Conservation (phyloP, 1,140 invertebrate genomes). For the Neoseiulus cucumeris region DNA sequence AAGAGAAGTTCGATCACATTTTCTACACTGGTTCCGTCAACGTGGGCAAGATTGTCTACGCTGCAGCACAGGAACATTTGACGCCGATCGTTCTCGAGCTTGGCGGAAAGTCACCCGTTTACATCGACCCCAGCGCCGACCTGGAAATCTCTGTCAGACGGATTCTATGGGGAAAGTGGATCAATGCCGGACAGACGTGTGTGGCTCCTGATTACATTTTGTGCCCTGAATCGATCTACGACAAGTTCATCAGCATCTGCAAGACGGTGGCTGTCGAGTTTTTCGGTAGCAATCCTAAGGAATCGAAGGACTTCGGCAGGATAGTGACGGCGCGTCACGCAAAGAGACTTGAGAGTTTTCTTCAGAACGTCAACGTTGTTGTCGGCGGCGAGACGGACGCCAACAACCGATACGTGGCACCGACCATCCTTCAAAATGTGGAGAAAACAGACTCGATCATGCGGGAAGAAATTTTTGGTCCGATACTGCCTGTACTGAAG, state of each 20-base stretch:
- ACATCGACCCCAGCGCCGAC: constrained; percentile 55
- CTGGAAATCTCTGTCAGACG: constrained; percentile 44
- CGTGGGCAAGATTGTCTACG: constrained; percentile 53
- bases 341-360: constrained; percentile 29
- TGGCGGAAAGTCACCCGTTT: constrained; percentile 74
- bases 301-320: constrained; percentile 57
- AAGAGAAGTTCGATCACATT: constrained; percentile 85
- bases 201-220: constrained; percentile 93
- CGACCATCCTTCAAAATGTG: constrained; percentile 29
- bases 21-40: constrained; percentile 81
- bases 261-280: constrained; percentile 50
- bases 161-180: constrained; percentile 86
- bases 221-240: constrained; percentile 40
- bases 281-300: constrained; percentile 58
- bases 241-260: constrained; percentile 36
- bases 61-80: constrained; percentile 67
- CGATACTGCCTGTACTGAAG: constrained; percentile 19
- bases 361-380: constrained; percentile 16
- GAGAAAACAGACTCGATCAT: constrained; percentile 25
- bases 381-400: constrained; percentile 29
- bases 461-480: constrained; percentile 34
- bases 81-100: constrained; percentile 90
- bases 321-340: constrained; percentile 70
- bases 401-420: constrained; percentile 26
- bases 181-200: constrained; percentile 90